Evolutionary conservation across 1,140 invertebrate genomes (phyloP).

Genomic region (Bombus terrestris): DNA sequence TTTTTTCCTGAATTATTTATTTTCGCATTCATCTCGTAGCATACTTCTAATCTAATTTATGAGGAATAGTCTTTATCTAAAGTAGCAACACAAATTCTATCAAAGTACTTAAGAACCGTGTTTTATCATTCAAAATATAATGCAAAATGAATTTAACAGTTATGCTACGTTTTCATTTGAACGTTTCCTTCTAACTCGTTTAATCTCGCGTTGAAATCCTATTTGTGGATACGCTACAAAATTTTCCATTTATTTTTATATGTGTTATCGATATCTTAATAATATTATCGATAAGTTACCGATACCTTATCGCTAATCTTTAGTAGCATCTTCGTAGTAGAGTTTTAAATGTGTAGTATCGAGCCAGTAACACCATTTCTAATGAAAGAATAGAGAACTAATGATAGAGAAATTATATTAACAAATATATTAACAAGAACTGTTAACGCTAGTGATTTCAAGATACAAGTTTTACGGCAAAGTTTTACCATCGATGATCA

Average conservation of each 20-base stretch:
- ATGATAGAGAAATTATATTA: too few species aligned
- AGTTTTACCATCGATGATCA: neutral
- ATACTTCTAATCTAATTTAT: neutral
- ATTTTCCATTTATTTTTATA: neutral
- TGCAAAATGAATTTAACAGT: neutral
- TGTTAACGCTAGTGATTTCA: too few species aligned
- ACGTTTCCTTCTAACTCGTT: too few species aligned
- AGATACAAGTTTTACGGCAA: too few species aligned
- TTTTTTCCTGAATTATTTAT: too few species aligned
- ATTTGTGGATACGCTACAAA: neutral
- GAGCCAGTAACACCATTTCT: neutral
- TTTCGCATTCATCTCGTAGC: too few species aligned
- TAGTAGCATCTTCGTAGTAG: neutral
- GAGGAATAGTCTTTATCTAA: neutral
- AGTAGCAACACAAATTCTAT: neutral
- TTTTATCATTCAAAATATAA: neutral
- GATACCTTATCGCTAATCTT: neutral
- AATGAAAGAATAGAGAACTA: too few species aligned
- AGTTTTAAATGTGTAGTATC: neutral
- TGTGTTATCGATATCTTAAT: neutral
- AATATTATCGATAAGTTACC: constrained; percentile 6
- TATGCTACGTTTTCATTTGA: too few species aligned
- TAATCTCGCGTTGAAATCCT: too few species aligned
- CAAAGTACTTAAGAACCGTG: neutral
- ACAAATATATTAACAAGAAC: too few species aligned